Base-by-base conservation (phyloP, 2,113 vertebrate species). In the Tichodroma muraria region DNA sequence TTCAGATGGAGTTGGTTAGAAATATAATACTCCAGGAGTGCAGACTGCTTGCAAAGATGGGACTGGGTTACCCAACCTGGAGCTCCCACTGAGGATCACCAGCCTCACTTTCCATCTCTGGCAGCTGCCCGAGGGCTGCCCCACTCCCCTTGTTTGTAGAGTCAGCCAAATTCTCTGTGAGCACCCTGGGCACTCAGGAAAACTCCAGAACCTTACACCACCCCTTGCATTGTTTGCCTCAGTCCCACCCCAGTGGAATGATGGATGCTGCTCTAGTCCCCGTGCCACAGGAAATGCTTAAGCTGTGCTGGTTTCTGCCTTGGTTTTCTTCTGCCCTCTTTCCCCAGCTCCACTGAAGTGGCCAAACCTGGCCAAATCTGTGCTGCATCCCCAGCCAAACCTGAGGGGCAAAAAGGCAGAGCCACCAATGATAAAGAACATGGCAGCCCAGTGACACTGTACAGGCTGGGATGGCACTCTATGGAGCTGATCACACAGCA, bases 201-300 rank as follows among this genome's bases (percentile, higher is more conserved):
- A 56, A 35, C 35, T 47, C n/a, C 37, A 47, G 8, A 16, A 69
- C 28, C 18, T 59, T 25, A 38, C 19, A 61, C 10, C 53, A n/a
- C n/a, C 3, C 15, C 25, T n/a, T 6, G 3, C 47, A 37, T 1
- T 0, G 0, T 10, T 15, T 14, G 3, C 16, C 49, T 68, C 53
- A 68, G 54, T 68, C 20, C 31, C 19, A 53, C 22, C 2, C 22
- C 35, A 21, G 63, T 0, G 4, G 24, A 50, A 8, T n/a, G 19
- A 8, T 15, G n/a, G 54, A 38, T 65, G 45, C 28, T 84, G 23
- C 64, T 25, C 21, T 27, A 31, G 31, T 71, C 50, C 31, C 54
- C 33, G 18, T 71, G 40, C 71, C 31, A 44, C 37, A 64, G 45
- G 45, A 5, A 65, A 8, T 9, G 16, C 14, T 68, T 11, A 13